These are phyloP conservation scores for Drosophila algonquin DNA, from an alignment of 2,888 invertebrate species.

Conservation along the genomic window DNA sequence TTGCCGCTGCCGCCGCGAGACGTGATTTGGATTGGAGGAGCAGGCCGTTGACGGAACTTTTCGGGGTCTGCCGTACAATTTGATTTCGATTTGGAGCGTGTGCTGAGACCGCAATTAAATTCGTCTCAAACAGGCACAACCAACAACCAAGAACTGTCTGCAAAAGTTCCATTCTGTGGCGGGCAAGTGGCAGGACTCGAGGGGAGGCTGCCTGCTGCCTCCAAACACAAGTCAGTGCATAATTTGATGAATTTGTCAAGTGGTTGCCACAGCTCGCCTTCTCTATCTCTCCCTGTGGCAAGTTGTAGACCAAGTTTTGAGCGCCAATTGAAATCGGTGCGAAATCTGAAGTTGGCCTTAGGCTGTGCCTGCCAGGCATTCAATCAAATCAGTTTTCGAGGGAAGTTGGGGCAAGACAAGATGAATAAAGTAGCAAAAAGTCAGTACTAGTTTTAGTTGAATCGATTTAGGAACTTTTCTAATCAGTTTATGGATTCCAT, in stretches of 20 bases:
- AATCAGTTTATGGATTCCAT: not conserved
- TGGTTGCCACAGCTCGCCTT: slow-evolving; percentile 16
- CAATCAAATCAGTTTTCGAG: not conserved
- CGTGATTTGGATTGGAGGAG: slow-evolving; percentile 20
- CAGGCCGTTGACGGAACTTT: slow-evolving; percentile 3
- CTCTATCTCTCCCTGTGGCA: not conserved
- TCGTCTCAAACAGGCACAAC: slow-evolving; percentile 22
- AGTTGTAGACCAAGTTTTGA: slow-evolving; percentile 39
- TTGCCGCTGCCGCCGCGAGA: slow-evolving; percentile 1
- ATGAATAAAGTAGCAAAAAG: not conserved
- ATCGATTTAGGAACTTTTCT: not conserved
- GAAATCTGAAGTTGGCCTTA: slow-evolving; percentile 1
- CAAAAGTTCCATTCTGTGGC: slow-evolving; percentile 28
- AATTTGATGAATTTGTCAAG: slow-evolving; percentile 58
- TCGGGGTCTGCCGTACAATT: slow-evolving; percentile 29
- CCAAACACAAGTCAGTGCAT: slow-evolving; percentile 28
- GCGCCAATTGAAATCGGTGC: slow-evolving; percentile 31
- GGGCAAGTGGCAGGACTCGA: slow-evolving; percentile 13
- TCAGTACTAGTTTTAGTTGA: not conserved
- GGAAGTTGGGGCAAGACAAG: not conserved
- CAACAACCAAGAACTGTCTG: slow-evolving; percentile 14
- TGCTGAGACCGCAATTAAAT: slow-evolving; percentile 45
- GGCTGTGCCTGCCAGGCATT: slow-evolving; percentile 2
- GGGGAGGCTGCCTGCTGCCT: not conserved
- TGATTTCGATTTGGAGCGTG: slow-evolving; percentile 35